Evolutionary conservation across 2,888 invertebrate species (phyloP).

Genomic region (Sinohyriopsis cumingii): DNA sequence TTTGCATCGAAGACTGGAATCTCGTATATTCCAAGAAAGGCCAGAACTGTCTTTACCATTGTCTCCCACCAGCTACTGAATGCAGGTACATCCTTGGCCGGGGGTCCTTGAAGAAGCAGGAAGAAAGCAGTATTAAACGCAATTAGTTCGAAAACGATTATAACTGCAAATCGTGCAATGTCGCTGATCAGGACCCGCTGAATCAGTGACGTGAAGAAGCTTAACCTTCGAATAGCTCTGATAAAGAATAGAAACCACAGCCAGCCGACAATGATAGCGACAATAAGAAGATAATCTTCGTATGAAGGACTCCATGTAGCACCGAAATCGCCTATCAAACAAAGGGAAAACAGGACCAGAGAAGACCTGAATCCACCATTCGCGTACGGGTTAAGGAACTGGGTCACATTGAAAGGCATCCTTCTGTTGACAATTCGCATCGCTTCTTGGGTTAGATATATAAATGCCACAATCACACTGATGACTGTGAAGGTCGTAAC

Average conservation of each 20-base stretch:
- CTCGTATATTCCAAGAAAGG: conserved; percentile 38
- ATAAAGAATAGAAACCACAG: conserved; percentile 52
- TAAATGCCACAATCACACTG: conserved; percentile 19
- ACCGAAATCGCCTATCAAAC: conserved; percentile 35
- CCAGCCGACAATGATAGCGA: conserved; percentile 50
- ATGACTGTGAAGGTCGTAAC: conserved; percentile 23
- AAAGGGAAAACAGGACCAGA: conserved; percentile 38
- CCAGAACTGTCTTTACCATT: conserved; percentile 53
- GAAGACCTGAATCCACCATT: conserved; percentile 43
- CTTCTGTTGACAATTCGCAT: conserved; percentile 12
- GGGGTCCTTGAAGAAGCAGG: conserved; percentile 40
- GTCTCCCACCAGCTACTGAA: conserved; percentile 37
- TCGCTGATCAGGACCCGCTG: conserved; percentile 49
- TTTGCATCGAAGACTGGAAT: conserved; percentile 28
- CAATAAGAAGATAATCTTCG: conserved; percentile 38
- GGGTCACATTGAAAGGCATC: conserved; percentile 20
- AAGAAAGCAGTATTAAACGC: conserved; percentile 54
- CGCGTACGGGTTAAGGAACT: conserved; percentile 34
- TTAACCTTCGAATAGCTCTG: conserved; percentile 45
- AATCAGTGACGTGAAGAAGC: conserved; percentile 57
- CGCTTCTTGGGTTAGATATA: conserved; percentile 26
- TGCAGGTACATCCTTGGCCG: conserved; percentile 18
- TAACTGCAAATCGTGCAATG: conserved; percentile 43
- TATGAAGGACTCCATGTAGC: conserved; percentile 15
- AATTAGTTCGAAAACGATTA: conserved; percentile 43